Conservation (phyloP, 1,140 invertebrate genomes). For the Pogonognathellus flavescens region DNA sequence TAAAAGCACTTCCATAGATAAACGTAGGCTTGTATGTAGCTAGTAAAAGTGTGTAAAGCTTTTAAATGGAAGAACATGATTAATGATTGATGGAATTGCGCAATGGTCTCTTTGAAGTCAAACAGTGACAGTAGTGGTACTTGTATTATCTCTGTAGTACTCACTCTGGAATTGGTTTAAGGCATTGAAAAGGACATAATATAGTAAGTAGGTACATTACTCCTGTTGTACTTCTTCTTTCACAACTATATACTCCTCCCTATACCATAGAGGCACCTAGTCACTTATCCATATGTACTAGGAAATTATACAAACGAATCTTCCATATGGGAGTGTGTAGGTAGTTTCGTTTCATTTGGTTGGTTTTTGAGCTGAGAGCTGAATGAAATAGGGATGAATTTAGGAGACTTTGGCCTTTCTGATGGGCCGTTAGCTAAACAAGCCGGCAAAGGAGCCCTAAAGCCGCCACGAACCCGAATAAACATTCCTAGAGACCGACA, state of each 20-base stretch:
- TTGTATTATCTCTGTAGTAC: no score
- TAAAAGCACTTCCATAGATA: no score
- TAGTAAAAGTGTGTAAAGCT: neutral
- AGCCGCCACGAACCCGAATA: slow-evolving; percentile 34
- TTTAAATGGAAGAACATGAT: slow-evolving; percentile 23
- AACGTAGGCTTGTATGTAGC: no score
- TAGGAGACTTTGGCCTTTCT: neutral
- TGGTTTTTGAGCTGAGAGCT: slow-evolving; percentile 32
- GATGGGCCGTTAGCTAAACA: slow-evolving; percentile 24
- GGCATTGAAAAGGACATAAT: slow-evolving; percentile 21
- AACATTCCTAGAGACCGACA: slow-evolving; percentile 43
- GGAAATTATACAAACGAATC: slow-evolving; percentile 23
- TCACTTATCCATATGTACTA: neutral
- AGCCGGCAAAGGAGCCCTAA: neutral
- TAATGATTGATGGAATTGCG: slow-evolving; percentile 57
- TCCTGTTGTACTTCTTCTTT: neutral
- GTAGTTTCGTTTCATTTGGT: slow-evolving; percentile 29
- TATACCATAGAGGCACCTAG: neutral
- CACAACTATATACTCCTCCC: no score
- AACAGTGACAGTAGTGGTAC: neutral
- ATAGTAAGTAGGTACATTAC: no score
- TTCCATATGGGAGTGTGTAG: slow-evolving; percentile 29
- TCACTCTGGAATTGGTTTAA: slow-evolving; percentile 12
- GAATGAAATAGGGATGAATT: slow-evolving; percentile 32
- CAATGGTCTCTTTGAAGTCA: slow-evolving; percentile 56